Base-by-base conservation (phyloP, 2,797 vertebrate species). In the Tauraco hartlaubi region DNA sequence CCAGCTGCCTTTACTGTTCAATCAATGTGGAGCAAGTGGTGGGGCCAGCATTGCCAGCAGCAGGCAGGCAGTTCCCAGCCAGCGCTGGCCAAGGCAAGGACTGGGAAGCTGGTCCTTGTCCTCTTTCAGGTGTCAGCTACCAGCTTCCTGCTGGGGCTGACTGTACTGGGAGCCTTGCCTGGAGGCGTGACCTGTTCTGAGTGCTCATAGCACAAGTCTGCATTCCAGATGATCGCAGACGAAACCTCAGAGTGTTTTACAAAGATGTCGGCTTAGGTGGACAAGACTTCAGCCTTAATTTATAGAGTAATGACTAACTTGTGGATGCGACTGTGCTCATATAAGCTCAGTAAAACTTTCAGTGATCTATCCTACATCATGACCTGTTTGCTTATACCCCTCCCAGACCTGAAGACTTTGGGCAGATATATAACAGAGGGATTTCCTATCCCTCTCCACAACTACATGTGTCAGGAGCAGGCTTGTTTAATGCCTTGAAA, bases 81-180 rank as follows among this genome's bases (percentile, higher is more conserved):
- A 63, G 3, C 1, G 2, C 0, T 48, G 29, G 37, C 37, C 9
- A 13, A 56, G 28, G 9, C 1, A 1, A 78, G 6, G 5, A 5
- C 26, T 90, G 11, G 12, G 31, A 85, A 61, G 28, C 9, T 56
- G 33, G 31, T 75, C 41, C 20, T 81, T 72, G 15, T 35, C 31
- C 15, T 83, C 23, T 58, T 90, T 49, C 66, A 81, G 15, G 19
- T 67, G 15, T 55, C 52, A 69, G 7, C 31, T 67, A 39, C 29
- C 54, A 81, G 10, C 13, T 88, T 66, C 44, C 35, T 9, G 1
- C 19, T 11, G 43, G 25, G 12, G 21, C 0, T 37, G 15, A 16
- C 61, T n/a, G 16, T 22, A 39, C 3, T 5, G 12, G 25, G 13
- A 83, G 25, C 9, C 22, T 64, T 77, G 54, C 12, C 41, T 63